Evolutionary conservation across 37 sponge, comb jelly and placozoan species (phyloP), one percentile per base, ranked within the genome.

Genomic region (Spongia lamella): DNA sequence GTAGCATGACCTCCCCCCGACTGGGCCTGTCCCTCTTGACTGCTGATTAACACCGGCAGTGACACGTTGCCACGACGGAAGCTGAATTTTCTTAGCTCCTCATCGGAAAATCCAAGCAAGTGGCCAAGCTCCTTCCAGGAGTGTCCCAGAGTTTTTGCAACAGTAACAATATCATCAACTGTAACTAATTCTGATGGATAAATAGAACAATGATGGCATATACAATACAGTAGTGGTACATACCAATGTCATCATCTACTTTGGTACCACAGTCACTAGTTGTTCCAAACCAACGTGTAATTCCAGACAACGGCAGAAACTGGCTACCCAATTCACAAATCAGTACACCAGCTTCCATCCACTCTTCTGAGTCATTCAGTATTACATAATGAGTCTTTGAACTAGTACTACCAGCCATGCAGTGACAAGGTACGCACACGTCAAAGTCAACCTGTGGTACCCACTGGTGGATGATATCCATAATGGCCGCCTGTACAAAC

Each of bases 101-200:
- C 16, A 39, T 52, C 25, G 31, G 61, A 73, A 53, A 88, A 82
- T 0, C 88, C 88, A 1, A 88, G 83, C 1, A 77, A 70, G 26
- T 75, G 68, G n/a, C 87, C 87, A 1, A 86, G 76, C n/a, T 73
- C 81, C 20, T 53, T 26, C 87, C 87, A 86, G 1, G 87, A 69
- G 3, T 39, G 1, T 15, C 81, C 81, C n/a, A 86, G 63, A 19
- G 33, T 21, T 15, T 50, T 32, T 7, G 39, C 24, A 3, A 86
- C 66, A 5, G 59, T 20, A 14, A 75, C 19, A 30, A 86, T 61
- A 52, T 86, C 87, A 35, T 69, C 63, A 25, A 61, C 80, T 14
- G 80, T 86, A 43, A 80, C 63, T 5, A 56, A 37, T 4, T 86
- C 87, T 80, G 38, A 25, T 43, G 56, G 2, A 22, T 15, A 32